Evolutionary conservation across 2,888 invertebrate genomes (phyloP), one percentile per base, ranked within the genome.

Genomic region (Julus scandinavius): DNA sequence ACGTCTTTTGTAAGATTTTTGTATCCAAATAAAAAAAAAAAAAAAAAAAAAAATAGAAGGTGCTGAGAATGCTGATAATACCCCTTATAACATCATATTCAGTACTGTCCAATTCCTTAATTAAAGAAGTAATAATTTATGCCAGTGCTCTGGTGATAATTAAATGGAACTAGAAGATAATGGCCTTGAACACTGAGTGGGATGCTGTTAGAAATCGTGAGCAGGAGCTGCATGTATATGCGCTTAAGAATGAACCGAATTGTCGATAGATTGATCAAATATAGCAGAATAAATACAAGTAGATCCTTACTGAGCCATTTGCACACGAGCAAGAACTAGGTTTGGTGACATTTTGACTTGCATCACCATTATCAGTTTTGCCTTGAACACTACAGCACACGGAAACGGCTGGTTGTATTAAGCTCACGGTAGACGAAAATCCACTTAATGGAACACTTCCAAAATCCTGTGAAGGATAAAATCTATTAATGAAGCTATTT

Each of bases 381-480:
- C 87, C 87, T 87, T 63, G 38, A 29, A 87, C 72, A 20, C 50
- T 84, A 29, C 87, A 87, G 29, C 87, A 87, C 1, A 20, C 49
- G 13, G 40, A 41, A 49, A 7, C 45, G 13, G 87, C 40, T 29
- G 83, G 87, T 45, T 84, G 83, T 20, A 87, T 84, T 29, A 63
- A 20, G 29, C 63, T 63, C 15, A 87, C 87, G 20, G 38, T 38
- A 83, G 87, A 45, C 20, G 80, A 49, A 49, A 87, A 80, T 11
- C 85, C 45, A 45, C 45, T 85, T 20, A 85, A 85, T 38, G 85
- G 40, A 83, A 87, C 83, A 83, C 45, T 50, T 87, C 63, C 87
- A 84, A 87, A 87, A 84, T 87, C 87, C 87, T 87, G 45, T n/a
- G 1, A 41, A n/a, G 9, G 83, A 83, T 29, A 80, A 20, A 83